These are phyloP conservation scores for Xenopus borealis DNA, from an alignment of 2,113 vertebrate species.

Conservation along the genomic window DNA sequence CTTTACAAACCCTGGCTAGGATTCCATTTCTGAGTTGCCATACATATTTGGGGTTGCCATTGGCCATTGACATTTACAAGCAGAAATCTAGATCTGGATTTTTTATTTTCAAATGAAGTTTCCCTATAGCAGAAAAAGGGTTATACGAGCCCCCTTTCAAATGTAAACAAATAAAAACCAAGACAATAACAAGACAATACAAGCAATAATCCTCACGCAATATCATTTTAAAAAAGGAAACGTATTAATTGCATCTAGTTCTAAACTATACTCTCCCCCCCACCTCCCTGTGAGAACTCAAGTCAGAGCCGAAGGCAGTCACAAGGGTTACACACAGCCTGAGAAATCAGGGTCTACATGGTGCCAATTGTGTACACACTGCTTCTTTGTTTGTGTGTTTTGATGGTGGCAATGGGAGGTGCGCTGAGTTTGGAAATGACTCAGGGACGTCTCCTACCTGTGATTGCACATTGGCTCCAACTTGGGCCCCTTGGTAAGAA, in stretches of 20 bases:
- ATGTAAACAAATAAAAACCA: neutral
- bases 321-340: conserved; percentile 68
- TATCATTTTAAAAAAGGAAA: no score
- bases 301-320: conserved; percentile 99
- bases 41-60: no score
- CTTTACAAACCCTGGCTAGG: no score
- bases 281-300: conserved; percentile 91
- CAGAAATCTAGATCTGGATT: no score
- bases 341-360: conserved; percentile 30
- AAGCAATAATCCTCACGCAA: no score
- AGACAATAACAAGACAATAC: neutral
- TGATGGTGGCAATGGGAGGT: conserved; percentile 28
- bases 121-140: neutral
- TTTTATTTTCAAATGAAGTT: no score
- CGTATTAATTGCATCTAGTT: no score
- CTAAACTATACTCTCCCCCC: conserved; percentile 49
- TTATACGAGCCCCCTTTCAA: neutral
- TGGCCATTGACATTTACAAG: no score
- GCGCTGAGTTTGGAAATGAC: conserved; percentile 43
- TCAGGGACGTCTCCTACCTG: conserved; percentile 93
- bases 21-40: no score
- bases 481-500: conserved; percentile 99
- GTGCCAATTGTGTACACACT: conserved; percentile 31
- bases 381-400: conserved; percentile 17
- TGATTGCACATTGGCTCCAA: conserved; percentile 99